These are phyloP conservation scores for Hypsopygia costalis DNA, from an alignment of 2,888 invertebrate genomes.

Conservation along the genomic window DNA sequence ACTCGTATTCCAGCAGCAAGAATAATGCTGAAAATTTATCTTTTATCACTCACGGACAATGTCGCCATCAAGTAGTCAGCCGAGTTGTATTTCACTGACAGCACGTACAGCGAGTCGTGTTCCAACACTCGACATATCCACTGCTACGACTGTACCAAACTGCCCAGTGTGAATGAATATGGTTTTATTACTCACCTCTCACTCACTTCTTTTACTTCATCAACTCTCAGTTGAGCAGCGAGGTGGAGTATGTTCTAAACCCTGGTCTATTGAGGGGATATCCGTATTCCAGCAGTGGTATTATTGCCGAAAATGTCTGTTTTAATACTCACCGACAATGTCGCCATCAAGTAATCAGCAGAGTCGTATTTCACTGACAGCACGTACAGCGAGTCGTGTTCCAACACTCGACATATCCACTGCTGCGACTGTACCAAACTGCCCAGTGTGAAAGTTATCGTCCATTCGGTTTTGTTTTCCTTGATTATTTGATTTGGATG, in stretches of 20 bases:
- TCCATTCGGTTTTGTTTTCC: constrained; percentile 25
- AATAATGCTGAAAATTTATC: too few relatives aligned
- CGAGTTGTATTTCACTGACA: background rate
- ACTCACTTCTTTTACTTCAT: too few relatives aligned
- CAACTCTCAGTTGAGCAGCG: too few relatives aligned
- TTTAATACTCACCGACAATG: background rate
- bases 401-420: constrained; percentile 33
- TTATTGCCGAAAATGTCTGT: too few relatives aligned
- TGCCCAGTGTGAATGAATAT: constrained; percentile 35
- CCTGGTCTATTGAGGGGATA: too few relatives aligned
- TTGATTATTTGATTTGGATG: constrained; percentile 32
- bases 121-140: constrained; percentile 34
- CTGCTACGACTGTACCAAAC: constrained; percentile 15
- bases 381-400: constrained; percentile 28
- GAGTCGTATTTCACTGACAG: constrained; percentile 40
- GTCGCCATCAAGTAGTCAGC: background rate
- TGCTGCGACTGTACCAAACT: constrained; percentile 15
- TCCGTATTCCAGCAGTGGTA: too few relatives aligned
- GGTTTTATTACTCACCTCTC: too few relatives aligned
- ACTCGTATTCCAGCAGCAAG: too few relatives aligned
- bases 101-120: constrained; percentile 1
- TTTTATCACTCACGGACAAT: background rate
- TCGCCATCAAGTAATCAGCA: constrained; percentile 27
- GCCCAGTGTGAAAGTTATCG: constrained; percentile 32
- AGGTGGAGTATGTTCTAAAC: too few relatives aligned